phyloP scores from a whole-genome alignment of 2,797 vertebrate species.

The Orientallactaga sibirica region DNA sequence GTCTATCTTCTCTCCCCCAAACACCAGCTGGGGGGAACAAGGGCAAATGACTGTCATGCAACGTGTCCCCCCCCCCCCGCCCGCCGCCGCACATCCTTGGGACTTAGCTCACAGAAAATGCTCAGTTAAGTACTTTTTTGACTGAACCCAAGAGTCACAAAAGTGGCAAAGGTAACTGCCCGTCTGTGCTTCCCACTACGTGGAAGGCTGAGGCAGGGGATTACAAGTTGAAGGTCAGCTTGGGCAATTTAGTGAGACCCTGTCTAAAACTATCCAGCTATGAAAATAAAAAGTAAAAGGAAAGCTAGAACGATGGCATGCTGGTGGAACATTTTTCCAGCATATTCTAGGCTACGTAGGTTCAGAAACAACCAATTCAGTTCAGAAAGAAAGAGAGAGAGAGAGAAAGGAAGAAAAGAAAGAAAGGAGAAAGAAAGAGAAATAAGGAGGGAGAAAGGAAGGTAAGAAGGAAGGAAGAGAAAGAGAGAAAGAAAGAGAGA shows the following conservation, averaged over 20 bases:
- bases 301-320: too few species aligned
- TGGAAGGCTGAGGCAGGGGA: neutral
- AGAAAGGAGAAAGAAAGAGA: too few species aligned
- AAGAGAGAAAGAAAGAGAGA: too few species aligned
- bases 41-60: accelerated
- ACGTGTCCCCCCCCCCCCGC: accelerated
- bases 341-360: neutral
- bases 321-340: neutral
- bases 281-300: neutral
- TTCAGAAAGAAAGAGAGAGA: too few species aligned
- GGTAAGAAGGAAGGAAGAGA: too few species aligned
- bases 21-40: accelerated
- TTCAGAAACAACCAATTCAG: too few species aligned
- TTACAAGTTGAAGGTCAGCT: neutral
- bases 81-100: accelerated
- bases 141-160: neutral
- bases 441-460: too few species aligned
- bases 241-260: neutral
- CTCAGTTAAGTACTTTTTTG: neutral
- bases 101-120: neutral
- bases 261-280: too few species aligned
- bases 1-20: neutral
- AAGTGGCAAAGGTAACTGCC: neutral
- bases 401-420: too few species aligned
- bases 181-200: neutral